A percentile compares a stretch with the other conserved stretches of the same genome.
Evolutionary conservation across 2,113 vertebrate species (phyloP).

Genomic region (Myotis lucifugus): DNA sequence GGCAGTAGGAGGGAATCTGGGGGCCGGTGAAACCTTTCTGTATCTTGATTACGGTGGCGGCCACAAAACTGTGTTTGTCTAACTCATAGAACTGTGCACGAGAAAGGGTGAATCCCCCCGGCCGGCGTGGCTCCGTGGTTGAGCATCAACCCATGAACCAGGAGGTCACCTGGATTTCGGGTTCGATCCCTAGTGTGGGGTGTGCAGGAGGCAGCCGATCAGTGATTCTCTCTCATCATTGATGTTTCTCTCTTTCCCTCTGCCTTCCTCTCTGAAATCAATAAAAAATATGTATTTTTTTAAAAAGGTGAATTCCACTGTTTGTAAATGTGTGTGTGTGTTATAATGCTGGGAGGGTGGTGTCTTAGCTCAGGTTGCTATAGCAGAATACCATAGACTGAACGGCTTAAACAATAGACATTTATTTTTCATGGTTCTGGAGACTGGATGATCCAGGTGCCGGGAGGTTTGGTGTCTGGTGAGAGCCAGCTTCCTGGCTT

Average conservation of each 20-base stretch:
- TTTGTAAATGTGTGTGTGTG: not conserved
- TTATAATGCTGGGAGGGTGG: not conserved
- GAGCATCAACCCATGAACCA: too few species aligned
- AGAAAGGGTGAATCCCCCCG: not conserved
- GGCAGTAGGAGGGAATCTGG: not conserved
- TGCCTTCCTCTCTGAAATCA: too few species aligned
- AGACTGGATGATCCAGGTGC: too few species aligned
- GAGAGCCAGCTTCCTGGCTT: not conserved
- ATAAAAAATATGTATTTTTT: too few species aligned
- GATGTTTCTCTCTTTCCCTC: too few species aligned
- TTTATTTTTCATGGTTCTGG: not conserved
- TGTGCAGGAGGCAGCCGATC: too few species aligned
- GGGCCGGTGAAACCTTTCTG: not conserved
- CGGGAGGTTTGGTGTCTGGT: too few species aligned
- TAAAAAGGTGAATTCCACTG: not conserved
- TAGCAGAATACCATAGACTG: not conserved
- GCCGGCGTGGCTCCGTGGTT: too few species aligned
- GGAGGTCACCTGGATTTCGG: too few species aligned
- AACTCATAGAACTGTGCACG: not conserved
- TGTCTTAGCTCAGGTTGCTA: not conserved
- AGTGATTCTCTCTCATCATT: too few species aligned
- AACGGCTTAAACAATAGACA: not conserved
- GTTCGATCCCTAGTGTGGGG: too few species aligned
- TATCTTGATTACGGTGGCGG: not conserved
- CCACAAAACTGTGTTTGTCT: not conserved